Evolutionary conservation across 2,113 vertebrate genomes (phyloP).

Genomic region (Myiopsitta monachus): DNA sequence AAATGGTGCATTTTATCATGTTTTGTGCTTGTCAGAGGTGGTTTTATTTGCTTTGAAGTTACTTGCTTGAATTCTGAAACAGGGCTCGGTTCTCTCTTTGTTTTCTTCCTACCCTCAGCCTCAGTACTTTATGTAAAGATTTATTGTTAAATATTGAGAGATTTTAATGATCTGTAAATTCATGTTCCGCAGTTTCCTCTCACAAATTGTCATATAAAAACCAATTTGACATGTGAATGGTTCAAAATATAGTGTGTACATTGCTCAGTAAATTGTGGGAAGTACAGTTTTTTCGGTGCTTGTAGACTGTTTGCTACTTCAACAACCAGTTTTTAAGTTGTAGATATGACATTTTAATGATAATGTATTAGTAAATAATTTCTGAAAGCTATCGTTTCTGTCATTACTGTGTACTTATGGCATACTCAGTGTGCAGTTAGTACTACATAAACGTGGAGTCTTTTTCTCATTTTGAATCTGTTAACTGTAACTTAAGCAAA

Average conservation of each 20-base stretch:
- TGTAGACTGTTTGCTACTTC: neutral
- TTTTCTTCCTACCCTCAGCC: neutral
- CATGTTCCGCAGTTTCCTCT: neutral
- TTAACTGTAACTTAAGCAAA: constrained; percentile 67
- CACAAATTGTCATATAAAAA: neutral
- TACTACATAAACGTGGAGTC: neutral
- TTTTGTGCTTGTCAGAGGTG: neutral
- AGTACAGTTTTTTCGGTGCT: neutral
- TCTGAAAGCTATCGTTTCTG: neutral
- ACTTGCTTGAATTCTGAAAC: neutral
- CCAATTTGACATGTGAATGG: neutral
- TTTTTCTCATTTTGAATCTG: constrained; percentile 47
- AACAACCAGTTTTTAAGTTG: neutral
- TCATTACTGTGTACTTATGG: neutral
- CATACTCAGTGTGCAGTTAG: neutral
- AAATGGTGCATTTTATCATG: neutral
- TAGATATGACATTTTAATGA: neutral
- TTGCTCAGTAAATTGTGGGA: neutral
- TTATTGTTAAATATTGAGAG: neutral
- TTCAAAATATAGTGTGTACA: neutral
- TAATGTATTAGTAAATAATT: neutral
- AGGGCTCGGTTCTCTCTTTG: neutral
- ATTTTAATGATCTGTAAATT: neutral
- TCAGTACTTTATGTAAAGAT: neutral
- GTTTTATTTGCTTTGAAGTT: neutral